Conservation (phyloP, 2,888 invertebrate genomes). For the Tigriopus californicus region DNA sequence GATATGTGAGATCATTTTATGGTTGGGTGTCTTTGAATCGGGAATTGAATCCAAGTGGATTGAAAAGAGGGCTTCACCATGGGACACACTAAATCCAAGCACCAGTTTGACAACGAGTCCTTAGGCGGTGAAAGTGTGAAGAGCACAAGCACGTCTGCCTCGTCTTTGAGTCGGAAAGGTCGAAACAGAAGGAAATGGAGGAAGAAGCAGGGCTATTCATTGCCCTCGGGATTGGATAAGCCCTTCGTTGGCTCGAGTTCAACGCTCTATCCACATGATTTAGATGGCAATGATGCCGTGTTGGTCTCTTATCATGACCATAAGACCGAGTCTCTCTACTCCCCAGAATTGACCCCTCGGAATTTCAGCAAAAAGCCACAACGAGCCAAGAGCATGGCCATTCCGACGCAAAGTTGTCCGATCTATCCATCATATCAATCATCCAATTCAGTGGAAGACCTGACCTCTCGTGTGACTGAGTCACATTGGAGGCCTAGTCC, state of each 20-base stretch:
- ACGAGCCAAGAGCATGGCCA: too few species aligned
- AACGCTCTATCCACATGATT: not conserved
- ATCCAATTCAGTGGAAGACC: too few species aligned
- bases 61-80: not conserved
- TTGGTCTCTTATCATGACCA: not conserved
- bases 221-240: constrained; percentile 1
- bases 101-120: not conserved
- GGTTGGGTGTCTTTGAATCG: too few species aligned
- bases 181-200: constrained; percentile 2
- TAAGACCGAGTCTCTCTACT: not conserved
- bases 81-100: constrained; percentile 8
- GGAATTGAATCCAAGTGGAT: not conserved
- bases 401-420: too few species aligned
- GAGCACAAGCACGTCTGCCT: not conserved
- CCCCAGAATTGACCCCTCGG: too few species aligned
- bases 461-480: too few species aligned
- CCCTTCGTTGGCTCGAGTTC: not conserved
- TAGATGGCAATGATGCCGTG: not conserved
- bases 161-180: not conserved
- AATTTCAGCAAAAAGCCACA: too few species aligned
- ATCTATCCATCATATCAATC: too few species aligned
- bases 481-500: too few species aligned
- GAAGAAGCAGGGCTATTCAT: constrained; percentile 12
- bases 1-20: too few species aligned
- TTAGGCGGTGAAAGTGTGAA: not conserved